These are phyloP conservation scores for Mastacembelus armatus DNA, from an alignment of 2,797 vertebrate genomes.

Conservation along the genomic window DNA sequence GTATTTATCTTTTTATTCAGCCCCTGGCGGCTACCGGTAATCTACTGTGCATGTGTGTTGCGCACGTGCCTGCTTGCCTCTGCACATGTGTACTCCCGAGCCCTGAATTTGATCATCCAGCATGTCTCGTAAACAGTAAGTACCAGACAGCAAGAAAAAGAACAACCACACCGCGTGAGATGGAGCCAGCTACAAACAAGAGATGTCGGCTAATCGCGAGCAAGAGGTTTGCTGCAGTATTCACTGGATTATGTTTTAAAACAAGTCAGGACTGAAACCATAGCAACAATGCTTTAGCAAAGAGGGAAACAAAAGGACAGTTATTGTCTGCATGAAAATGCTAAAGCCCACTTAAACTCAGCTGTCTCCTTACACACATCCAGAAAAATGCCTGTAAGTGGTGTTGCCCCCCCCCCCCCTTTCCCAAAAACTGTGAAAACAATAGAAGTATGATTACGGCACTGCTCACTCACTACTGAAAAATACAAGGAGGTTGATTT, in stretches of 20 bases:
- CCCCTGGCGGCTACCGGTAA: slow-evolving; percentile 51
- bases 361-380: slow-evolving; percentile 11
- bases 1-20: slow-evolving; percentile 58
- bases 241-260: slow-evolving; percentile 40
- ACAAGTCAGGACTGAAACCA: slow-evolving; percentile 59
- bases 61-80: slow-evolving; percentile 22
- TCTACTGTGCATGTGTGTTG: slow-evolving; percentile 32
- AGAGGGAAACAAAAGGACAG: slow-evolving; percentile 37
- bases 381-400: slow-evolving; percentile 42
- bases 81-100: slow-evolving; percentile 34
- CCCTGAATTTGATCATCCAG: slow-evolving; percentile 56
- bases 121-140: slow-evolving; percentile 30
- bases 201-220: slow-evolving; percentile 31
- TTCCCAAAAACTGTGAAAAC: slow-evolving; percentile 9
- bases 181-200: slow-evolving; percentile 26
- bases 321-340: slow-evolving; percentile 43
- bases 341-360: slow-evolving; percentile 19
- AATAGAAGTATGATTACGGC: slow-evolving; percentile 59
- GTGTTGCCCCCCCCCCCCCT: too few relatives aligned
- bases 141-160: slow-evolving; percentile 12
- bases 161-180: slow-evolving; percentile 10
- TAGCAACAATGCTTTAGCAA: slow-evolving; percentile 56
- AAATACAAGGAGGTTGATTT: slow-evolving; percentile 56
- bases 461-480: slow-evolving; percentile 40
- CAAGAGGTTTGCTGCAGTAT: slow-evolving; percentile 22